A percentile compares a stretch with the other conserved stretches of the same genome.
Evolutionary conservation across 1,140 invertebrate species (phyloP).

Genomic region (Drosophila seguyi): DNA sequence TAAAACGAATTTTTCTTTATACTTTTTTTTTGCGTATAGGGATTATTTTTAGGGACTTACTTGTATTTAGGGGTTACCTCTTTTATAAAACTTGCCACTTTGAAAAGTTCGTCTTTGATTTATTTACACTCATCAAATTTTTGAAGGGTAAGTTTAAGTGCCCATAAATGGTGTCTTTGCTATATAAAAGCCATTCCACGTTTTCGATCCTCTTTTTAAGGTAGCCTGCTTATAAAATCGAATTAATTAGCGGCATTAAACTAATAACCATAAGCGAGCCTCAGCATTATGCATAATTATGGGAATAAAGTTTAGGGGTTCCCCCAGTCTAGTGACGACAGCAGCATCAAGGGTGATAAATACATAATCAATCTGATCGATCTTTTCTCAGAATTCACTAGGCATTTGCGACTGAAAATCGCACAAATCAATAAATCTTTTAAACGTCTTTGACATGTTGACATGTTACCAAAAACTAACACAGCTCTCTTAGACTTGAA

Average conservation of each 20-base stretch:
- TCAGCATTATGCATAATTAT: constrained; percentile 35
- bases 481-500: neutral
- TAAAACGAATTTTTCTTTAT: constrained; percentile 9
- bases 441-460: constrained; percentile 23
- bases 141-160: constrained; percentile 29
- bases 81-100: neutral
- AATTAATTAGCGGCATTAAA: constrained; percentile 32
- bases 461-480: constrained; percentile 23
- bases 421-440: constrained; percentile 27
- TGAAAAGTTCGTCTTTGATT: no score
- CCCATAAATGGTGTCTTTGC: neutral
- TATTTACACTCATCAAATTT: constrained; percentile 17
- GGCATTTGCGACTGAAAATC: constrained; percentile 8
- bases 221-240: constrained; percentile 24
- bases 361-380: neutral
- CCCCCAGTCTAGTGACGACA: constrained; percentile 31
- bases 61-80: neutral
- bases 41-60: neutral
- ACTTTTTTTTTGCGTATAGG: neutral
- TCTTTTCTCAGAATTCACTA: constrained; percentile 20
- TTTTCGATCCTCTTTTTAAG: constrained; percentile 1
- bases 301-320: constrained; percentile 19
- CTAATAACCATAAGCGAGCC: constrained; percentile 26
- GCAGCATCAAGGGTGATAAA: constrained; percentile 25
- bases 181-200: constrained; percentile 2